phyloP scores from a whole-genome alignment of 2,797 vertebrate genomes.

The Brachyalestes nurse region DNA sequence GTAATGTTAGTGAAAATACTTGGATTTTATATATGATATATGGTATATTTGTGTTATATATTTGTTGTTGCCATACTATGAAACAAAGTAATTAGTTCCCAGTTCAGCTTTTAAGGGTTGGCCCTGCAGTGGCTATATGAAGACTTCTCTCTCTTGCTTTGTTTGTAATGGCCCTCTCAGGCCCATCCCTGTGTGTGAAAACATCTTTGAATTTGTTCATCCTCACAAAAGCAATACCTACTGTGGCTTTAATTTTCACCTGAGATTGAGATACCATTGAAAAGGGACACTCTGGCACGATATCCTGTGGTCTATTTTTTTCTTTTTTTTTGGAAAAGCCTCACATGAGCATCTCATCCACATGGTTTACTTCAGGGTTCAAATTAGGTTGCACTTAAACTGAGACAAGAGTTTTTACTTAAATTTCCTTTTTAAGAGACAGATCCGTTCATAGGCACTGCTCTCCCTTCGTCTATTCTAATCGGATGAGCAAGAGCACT shows the following conservation, averaged over 20 bases:
- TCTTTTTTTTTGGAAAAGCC: not conserved
- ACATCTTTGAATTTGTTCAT: not conserved
- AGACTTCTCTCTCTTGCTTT: not conserved
- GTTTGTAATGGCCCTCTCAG: not conserved
- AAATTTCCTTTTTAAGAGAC: slow-evolving; percentile 31
- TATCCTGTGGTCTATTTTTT: not conserved
- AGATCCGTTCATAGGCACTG: slow-evolving; percentile 12
- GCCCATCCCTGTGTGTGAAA: not conserved
- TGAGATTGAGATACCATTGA: not conserved
- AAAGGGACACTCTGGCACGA: not conserved
- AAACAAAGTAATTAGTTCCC: not conserved
- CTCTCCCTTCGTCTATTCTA: not conserved
- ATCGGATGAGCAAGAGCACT: slow-evolving; percentile 28
- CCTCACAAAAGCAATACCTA: not conserved
- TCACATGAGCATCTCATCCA: slow-evolving; percentile 13
- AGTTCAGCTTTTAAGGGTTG: not conserved
- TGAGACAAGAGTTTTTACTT: slow-evolving; percentile 23
- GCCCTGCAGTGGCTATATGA: not conserved
- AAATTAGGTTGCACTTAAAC: slow-evolving; percentile 12
- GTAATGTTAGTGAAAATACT: no score
- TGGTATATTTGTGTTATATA: no score
- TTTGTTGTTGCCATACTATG: not conserved
- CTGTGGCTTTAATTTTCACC: not conserved
- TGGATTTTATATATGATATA: no score
- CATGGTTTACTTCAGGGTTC: slow-evolving; percentile 17